These are phyloP conservation scores for Psammodynastes pulverulentus DNA, from an alignment of 2,113 vertebrate species.

Conservation along the genomic window DNA sequence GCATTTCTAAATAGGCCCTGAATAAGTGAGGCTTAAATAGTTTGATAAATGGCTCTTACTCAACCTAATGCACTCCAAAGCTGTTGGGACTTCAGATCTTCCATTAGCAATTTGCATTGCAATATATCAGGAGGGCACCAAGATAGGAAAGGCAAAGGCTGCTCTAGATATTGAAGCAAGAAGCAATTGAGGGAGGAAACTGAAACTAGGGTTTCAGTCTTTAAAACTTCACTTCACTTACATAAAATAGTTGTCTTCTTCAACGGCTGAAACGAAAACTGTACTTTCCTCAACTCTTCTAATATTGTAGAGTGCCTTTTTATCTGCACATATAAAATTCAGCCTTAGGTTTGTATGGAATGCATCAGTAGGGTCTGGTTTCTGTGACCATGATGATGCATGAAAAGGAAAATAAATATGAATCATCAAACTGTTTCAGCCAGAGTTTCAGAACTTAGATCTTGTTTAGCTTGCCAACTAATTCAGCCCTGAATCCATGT, in stretches of 20 bases:
- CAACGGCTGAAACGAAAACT: neutral
- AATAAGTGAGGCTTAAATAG: neutral
- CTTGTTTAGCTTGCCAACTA: neutral
- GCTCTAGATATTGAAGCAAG: neutral
- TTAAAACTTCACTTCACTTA: neutral
- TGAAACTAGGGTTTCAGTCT: neutral
- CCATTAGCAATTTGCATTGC: neutral
- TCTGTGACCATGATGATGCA: neutral
- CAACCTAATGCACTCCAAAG: neutral
- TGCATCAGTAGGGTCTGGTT: neutral
- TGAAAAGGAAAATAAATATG: neutral
- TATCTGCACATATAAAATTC: neutral
- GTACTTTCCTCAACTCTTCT: neutral
- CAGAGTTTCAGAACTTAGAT: neutral
- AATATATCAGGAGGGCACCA: neutral
- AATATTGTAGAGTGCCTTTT: neutral
- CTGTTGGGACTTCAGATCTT: neutral
- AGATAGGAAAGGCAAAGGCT: neutral
- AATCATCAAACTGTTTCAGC: neutral
- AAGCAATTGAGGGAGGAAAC: neutral
- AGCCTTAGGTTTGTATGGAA: neutral
- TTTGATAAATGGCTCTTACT: neutral
- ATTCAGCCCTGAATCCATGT: neutral
- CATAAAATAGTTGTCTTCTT: neutral
- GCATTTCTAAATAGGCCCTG: neutral